Percentiles rank a stretch among this genome's conserved stretches.
These are phyloP conservation scores for Sylvietta virens DNA, from an alignment of 2,113 vertebrate species.

Conservation along the genomic window DNA sequence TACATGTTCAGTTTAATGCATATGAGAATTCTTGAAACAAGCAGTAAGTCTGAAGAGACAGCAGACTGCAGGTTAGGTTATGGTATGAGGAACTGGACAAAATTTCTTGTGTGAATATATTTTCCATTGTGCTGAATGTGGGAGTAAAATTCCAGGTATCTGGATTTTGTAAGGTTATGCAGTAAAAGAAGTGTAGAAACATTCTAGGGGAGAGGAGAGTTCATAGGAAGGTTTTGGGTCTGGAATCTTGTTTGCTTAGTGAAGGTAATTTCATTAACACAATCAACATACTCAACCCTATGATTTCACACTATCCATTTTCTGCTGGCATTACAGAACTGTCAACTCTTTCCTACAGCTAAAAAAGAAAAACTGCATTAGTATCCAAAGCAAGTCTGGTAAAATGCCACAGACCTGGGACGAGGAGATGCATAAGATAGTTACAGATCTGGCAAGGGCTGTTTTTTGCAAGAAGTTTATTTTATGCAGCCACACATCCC, in stretches of 20 bases:
- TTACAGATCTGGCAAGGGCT: not conserved
- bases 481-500: not conserved
- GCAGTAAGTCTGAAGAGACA: not conserved
- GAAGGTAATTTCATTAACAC: not conserved
- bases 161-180: not conserved
- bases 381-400: not conserved
- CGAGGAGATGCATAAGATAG: not conserved
- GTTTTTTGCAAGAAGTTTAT: not conserved
- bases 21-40: not conserved
- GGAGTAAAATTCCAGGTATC: not conserved
- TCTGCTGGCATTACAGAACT: not conserved
- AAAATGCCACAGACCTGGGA: not conserved
- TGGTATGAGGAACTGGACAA: not conserved
- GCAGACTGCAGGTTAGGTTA: not conserved
- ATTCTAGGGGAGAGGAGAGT: not conserved
- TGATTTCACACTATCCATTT: not conserved
- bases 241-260: not conserved
- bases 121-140: not conserved
- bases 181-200: not conserved
- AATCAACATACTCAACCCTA: not conserved
- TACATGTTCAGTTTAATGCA: not conserved
- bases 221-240: not conserved
- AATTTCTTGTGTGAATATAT: not conserved
- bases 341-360: not conserved
- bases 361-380: not conserved